Base-by-base conservation (phyloP, 1,140 invertebrate genomes). In the Arctopsyche grandis region DNA sequence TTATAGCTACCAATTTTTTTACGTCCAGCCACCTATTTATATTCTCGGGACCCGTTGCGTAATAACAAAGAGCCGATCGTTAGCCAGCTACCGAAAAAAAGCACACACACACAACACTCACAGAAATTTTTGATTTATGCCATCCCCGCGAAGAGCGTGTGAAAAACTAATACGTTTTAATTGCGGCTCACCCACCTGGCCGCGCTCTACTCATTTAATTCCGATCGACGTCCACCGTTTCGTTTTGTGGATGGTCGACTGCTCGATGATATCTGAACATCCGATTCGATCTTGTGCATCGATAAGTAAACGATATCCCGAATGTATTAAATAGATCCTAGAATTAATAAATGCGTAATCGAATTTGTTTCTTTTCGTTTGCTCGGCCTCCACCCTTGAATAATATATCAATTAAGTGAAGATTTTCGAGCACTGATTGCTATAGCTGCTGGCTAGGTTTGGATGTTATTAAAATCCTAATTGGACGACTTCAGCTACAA, bases 1-100 rank as follows among this genome's bases (percentile, higher is more conserved):
- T 79, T 79, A 82, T 82, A 70, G 78, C 81, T 82, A 78, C 81
- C 81, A 78, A 80, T 82, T 79, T 82, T 81, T 81, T 79, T 70
- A 43, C 56, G 26, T 60, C 70, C 46, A 44, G 29, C 69, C 78
- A 73, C 81, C 75, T 78, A 82, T 80, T 78, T 80, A 75, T 77
- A 73, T 75, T 79, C 71, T 58, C 63, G 56, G 56, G 56, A 24
- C 63, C 63, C 63, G 63, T 79, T 78, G 73, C 79, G 79, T 79
- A 82, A 82, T 82, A 81, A 81, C 80, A 63, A 79, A 81, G 80
- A 81, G 71, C 69, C 48, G 63, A 69, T 79, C 80, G 80, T 81
- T 81, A 81, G 58, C 73, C 56, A 75, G 81, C 81, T 82, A 82
- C 81, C 48, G 81, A 38, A 76, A 82, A 82, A 82, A 79, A 82